Percentiles rank a stretch among this genome's conserved stretches.
Conservation (phyloP, 2,113 vertebrate genomes). For the Buteo buteo region DNA sequence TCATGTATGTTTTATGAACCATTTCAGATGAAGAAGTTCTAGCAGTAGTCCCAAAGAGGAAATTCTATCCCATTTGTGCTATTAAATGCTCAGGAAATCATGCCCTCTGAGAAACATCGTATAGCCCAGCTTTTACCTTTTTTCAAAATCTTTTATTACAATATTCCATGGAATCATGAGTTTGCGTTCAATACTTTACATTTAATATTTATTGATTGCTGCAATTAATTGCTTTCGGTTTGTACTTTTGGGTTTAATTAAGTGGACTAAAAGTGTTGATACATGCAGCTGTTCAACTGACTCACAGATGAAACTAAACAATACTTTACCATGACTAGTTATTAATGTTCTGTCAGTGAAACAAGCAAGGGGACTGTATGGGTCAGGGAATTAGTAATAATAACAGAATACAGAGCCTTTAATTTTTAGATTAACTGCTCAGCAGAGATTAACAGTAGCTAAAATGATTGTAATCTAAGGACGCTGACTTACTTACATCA, state of each 20-base stretch:
- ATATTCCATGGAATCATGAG: background rate
- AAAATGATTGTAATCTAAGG: background rate
- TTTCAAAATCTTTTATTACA: background rate
- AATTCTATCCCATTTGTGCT: background rate
- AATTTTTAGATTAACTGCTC: background rate
- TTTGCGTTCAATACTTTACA: background rate
- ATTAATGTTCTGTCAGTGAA: background rate
- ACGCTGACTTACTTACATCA: background rate
- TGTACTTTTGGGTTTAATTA: conserved; percentile 52
- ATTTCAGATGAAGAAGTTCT: background rate
- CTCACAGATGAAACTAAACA: background rate
- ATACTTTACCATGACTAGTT: background rate
- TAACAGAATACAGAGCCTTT: background rate
- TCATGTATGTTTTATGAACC: background rate
- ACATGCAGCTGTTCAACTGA: background rate
- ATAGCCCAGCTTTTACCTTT: background rate
- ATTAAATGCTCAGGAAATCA: background rate
- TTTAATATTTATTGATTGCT: conserved; percentile 53
- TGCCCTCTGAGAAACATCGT: background rate
- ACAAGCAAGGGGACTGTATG: background rate
- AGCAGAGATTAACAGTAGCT: background rate
- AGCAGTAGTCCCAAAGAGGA: background rate
- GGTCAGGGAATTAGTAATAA: background rate
- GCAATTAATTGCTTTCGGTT: conserved; percentile 31
- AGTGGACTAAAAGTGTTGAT: background rate